Base-by-base conservation (phyloP, 1,140 invertebrate species). In the Oreohelix idahoensis region DNA sequence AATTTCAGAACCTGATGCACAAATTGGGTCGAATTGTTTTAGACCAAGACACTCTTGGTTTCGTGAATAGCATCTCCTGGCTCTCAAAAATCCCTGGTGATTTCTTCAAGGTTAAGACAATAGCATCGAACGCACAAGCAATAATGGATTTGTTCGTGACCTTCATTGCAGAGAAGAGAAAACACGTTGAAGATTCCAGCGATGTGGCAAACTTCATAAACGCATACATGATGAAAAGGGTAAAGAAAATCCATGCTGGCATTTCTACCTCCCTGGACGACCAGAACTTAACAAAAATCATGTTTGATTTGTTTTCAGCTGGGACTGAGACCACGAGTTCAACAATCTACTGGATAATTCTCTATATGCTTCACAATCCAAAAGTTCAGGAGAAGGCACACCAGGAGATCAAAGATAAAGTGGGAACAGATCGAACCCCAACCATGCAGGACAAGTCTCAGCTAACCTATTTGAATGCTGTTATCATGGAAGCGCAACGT, bases 271-370 rank as follows among this genome's bases (percentile, higher is more conserved):
- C 63, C 1, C 79, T 79, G 15, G 75, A 74, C 63, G 71, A 75
- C 5, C 26, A 69, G n/a, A 84, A 86, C 32, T 78, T 87, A 26
- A 70, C 29, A 1, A 81, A 73, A n/a, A 32, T 76, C 36, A 36
- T 83, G 29, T 26, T 35, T 32, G 81, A 86, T 49, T 45, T 89
- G 35, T 87, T 89, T 89, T 96, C 97, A 0, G 97, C 97, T 32
- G 97, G 97, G 0, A 94, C 96, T n/a, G 97, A 98, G 89, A 98
- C 97, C 0, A 96, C 96, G 0, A 92, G 97, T 49, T 95, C 95
- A 0, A 97, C 97, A 0, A 90, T 98, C 17, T 94, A 95, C 38
- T 99, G 97, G 97, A 96, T 96, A 86, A 92, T 98, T 26, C 92
- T 98, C 13, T 96, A 95, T 86, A 95, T 98, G 94, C 95, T 96